These are phyloP conservation scores for Xenopus tropicalis DNA, from an alignment of 2,113 vertebrate species.

Conservation along the genomic window UCB_Xtro_10.0 CM004443.2:63913501-63914000, in stretches of 20 bases:
- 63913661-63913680: constrained; percentile 45
- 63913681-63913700: constrained; percentile 47
- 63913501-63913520: constrained; percentile 16
- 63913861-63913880: no score
- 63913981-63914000: no score
- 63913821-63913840: no score
- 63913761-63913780: constrained; percentile 74
- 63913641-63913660: constrained; percentile 45
- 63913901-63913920: no score
- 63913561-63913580: constrained; percentile 21
- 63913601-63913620: constrained; percentile 38
- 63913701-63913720: constrained; percentile 37
- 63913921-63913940: no score
- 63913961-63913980: no score
- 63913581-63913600: constrained; percentile 25
- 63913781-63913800: constrained; percentile 60
- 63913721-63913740: constrained; percentile 21
- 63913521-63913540: constrained; percentile 22
- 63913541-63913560: not conserved
- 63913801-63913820: not conserved
- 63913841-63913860: no score
- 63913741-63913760: constrained; percentile 49
- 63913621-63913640: constrained; percentile 43
- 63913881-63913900: no score
- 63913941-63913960: no score